phyloP scores from a whole-genome alignment of 2,797 vertebrate genomes.

The Sitta carolinensis region DNA sequence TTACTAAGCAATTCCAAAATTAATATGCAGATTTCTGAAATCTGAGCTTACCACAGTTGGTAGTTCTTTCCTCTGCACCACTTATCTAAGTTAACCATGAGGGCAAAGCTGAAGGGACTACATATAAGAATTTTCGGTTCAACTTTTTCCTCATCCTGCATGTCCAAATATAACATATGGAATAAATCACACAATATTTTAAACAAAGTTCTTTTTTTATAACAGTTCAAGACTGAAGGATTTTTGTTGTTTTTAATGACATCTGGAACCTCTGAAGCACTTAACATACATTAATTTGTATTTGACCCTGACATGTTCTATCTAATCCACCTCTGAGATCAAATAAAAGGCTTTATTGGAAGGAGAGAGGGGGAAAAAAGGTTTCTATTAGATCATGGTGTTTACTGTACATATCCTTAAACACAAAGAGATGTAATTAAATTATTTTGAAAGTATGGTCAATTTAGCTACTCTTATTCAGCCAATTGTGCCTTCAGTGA shows the following conservation, averaged over 20 bases:
- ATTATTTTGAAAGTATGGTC: constrained; percentile 70
- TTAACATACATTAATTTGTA: constrained; percentile 57
- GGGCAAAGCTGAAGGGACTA: neutral
- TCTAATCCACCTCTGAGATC: constrained; percentile 62
- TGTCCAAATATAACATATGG: neutral
- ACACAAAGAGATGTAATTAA: constrained; percentile 57
- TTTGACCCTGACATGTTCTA: constrained; percentile 71
- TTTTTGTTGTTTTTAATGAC: constrained; percentile 50
- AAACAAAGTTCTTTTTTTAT: constrained; percentile 3
- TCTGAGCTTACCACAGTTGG: neutral
- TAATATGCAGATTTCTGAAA: constrained; percentile 6
- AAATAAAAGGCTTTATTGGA: constrained; percentile 74
- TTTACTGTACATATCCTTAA: constrained; percentile 48
- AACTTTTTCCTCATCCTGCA: neutral
- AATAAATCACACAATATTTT: neutral
- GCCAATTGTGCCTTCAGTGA: constrained; percentile 57
- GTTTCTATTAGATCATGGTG: constrained; percentile 69
- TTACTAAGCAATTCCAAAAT: constrained; percentile 14
- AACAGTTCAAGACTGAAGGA: neutral
- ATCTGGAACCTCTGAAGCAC: constrained; percentile 71
- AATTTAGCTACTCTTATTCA: constrained; percentile 47
- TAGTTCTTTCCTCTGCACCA: neutral
- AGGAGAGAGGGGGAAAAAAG: constrained; percentile 28
- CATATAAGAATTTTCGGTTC: neutral
- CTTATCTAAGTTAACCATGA: neutral